Percentiles rank a stretch among this genome's conserved stretches.
Conservation (phyloP, 2,888 invertebrate species). For the Monopis laevigella region DNA sequence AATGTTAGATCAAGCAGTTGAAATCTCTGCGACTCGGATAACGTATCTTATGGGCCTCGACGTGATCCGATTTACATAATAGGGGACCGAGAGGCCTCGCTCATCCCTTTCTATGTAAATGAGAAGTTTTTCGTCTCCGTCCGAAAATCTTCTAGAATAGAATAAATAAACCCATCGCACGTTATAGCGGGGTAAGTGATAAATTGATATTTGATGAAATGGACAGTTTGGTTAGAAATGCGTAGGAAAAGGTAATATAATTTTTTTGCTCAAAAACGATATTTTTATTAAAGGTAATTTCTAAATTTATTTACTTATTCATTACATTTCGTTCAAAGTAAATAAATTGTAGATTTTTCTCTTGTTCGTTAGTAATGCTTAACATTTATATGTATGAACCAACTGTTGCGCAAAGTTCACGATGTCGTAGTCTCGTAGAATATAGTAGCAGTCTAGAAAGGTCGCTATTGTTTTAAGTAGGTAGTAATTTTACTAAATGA, state of each 20-base stretch:
- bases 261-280: no score
- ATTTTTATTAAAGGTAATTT: no score
- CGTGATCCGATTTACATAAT: slow-evolving; percentile 57
- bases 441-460: no score
- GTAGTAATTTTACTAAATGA: no score
- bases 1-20: slow-evolving; percentile 31
- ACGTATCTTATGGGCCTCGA: slow-evolving; percentile 39
- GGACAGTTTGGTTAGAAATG: slow-evolving; percentile 7
- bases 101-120: slow-evolving; percentile 32
- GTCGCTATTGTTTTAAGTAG: no score
- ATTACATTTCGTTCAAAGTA: background rate
- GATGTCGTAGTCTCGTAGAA: no score
- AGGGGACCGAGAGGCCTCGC: slow-evolving; percentile 28
- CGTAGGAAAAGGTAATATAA: background rate
- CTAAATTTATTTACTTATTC: no score
- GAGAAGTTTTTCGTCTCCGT: slow-evolving; percentile 26
- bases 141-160: slow-evolving; percentile 12
- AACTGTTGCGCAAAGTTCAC: no score
- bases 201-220: slow-evolving; percentile 12
- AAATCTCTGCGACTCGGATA: slow-evolving; percentile 41
- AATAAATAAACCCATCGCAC: slow-evolving; percentile 9
- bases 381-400: background rate
- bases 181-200: slow-evolving; percentile 11
- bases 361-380: background rate
- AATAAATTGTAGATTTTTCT: background rate